phyloP scores from a whole-genome alignment of 2,113 vertebrate genomes.

The Gavialis gangeticus region DNA sequence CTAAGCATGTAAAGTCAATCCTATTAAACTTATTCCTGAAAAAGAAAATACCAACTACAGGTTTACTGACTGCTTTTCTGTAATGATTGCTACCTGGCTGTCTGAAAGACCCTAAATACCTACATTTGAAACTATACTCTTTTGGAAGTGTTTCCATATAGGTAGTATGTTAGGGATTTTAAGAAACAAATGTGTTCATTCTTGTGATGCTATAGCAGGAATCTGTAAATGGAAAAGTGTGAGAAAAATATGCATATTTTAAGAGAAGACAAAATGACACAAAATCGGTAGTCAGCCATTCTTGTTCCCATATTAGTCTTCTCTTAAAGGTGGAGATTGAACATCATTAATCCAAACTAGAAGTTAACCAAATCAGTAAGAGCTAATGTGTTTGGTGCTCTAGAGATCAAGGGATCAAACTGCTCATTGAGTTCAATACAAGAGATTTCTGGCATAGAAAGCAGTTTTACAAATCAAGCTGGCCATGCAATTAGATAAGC shows the following conservation, averaged over 20 bases:
- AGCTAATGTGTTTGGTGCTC: neutral
- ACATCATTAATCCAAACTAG: neutral
- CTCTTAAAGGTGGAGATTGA: neutral
- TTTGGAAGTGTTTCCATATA: neutral
- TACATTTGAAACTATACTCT: neutral
- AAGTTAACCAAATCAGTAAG: neutral
- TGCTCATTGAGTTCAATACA: rapidly evolving
- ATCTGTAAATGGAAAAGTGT: neutral
- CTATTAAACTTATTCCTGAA: neutral
- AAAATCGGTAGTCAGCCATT: neutral
- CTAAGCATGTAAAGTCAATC: neutral
- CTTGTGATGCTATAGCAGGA: neutral
- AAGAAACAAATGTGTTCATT: neutral
- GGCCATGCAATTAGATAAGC: neutral
- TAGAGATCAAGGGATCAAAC: neutral
- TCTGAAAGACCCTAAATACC: neutral
- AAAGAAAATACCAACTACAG: neutral
- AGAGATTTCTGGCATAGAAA: neutral
- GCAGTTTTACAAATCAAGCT: neutral
- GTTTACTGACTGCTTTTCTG: neutral
- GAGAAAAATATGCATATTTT: neutral
- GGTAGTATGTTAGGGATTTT: neutral
- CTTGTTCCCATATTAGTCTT: neutral
- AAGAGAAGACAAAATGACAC: neutral
- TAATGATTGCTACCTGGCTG: neutral